These are phyloP conservation scores for Diadophis punctatus DNA, from an alignment of 2,113 vertebrate species.

Conservation along the genomic window DNA sequence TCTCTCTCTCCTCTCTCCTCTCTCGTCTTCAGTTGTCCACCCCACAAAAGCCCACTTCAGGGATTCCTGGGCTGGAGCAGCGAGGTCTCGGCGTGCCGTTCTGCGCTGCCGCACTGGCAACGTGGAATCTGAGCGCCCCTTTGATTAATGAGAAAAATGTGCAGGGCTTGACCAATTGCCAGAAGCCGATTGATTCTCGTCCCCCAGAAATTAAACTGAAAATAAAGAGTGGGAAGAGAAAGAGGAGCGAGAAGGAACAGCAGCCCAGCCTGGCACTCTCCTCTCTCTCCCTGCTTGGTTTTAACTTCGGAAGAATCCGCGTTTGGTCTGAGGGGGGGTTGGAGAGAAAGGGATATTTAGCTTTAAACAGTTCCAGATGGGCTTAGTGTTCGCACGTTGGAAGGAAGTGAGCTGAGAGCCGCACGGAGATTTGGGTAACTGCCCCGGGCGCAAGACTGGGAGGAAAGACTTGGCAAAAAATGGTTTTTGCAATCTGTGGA, in stretches of 20 bases:
- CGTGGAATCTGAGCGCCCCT: slow-evolving; percentile 64
- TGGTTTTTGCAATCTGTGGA: slow-evolving; percentile 21
- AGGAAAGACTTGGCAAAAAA: slow-evolving; percentile 57
- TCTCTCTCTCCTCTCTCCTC: not conserved
- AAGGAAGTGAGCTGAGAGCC: slow-evolving; percentile 68
- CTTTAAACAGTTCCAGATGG: slow-evolving; percentile 83
- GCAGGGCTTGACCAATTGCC: slow-evolving; percentile 75
- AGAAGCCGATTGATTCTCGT: slow-evolving; percentile 69
- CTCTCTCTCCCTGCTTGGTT: slow-evolving; percentile 52
- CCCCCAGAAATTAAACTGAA: slow-evolving; percentile 75
- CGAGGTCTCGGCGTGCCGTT: not conserved
- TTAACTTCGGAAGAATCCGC: slow-evolving; percentile 79
- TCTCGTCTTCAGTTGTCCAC: not conserved
- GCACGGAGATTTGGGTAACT: slow-evolving; percentile 59
- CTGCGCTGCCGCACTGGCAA: slow-evolving; percentile 45
- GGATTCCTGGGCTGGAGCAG: not conserved
- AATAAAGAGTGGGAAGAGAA: slow-evolving; percentile 56
- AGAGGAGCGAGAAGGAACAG: not conserved
- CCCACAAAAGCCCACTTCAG: not conserved
- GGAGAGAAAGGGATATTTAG: slow-evolving; percentile 66
- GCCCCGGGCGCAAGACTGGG: slow-evolving; percentile 65
- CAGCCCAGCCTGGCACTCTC: slow-evolving; percentile 47
- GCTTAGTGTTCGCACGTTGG: slow-evolving; percentile 64
- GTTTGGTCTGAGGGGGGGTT: slow-evolving; percentile 56
- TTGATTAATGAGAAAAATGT: slow-evolving; percentile 82